phyloP scores from a whole-genome alignment of 2,113 vertebrate species.

The Tragelaphus imberbis region DNA sequence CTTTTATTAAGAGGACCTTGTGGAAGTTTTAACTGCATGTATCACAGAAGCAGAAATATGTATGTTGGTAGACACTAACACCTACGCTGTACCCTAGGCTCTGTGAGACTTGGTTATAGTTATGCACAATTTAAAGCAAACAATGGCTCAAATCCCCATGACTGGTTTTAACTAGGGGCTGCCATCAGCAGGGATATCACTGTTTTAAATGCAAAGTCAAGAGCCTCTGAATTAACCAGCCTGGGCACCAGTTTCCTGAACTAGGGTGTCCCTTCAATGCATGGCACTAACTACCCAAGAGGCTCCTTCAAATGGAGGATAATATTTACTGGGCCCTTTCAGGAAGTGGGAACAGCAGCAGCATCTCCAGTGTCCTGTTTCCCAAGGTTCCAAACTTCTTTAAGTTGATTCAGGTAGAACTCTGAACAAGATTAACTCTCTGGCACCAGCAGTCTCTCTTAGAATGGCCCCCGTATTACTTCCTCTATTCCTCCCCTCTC shows the following conservation, averaged over 20 bases:
- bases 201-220: neutral
- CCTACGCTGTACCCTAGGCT: neutral
- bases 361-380: neutral
- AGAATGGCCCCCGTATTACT: neutral
- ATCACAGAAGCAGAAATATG: neutral
- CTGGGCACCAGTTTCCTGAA: neutral
- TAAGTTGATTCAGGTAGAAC: neutral
- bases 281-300: neutral
- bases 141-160: neutral
- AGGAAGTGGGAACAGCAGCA: neutral
- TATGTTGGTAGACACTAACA: neutral
- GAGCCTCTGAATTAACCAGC: neutral
- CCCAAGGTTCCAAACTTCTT: neutral
- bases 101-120: neutral
- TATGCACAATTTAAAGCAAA: neutral
- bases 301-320: neutral
- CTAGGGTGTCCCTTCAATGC: neutral
- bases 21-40: neutral
- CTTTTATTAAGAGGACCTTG: neutral
- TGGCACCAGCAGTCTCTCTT: neutral
- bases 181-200: neutral
- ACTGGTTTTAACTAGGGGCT: neutral
- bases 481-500: neutral
- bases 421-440: neutral
- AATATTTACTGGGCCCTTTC: neutral